These are phyloP conservation scores for Mnemiopsis leidyi DNA, from an alignment of 37 sponge, comb jelly and placozoan species.

Conservation along the genomic window DNA sequence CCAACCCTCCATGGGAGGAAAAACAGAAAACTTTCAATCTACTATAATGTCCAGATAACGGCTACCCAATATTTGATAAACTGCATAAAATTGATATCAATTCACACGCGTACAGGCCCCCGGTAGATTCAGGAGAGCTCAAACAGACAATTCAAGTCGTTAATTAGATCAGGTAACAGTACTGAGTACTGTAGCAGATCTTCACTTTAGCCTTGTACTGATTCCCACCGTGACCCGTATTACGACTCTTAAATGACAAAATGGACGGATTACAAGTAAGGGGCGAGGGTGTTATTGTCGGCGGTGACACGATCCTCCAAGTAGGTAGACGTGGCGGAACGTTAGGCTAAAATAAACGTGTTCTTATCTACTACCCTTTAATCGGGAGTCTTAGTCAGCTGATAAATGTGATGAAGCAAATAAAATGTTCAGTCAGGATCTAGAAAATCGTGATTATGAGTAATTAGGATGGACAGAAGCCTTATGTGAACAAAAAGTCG, in stretches of 20 bases:
- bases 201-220: too few relatives aligned
- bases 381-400: neutral
- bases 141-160: neutral
- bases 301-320: too few relatives aligned
- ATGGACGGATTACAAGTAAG: too few relatives aligned
- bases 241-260: neutral
- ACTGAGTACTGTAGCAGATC: neutral
- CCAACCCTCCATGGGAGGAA: neutral
- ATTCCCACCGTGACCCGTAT: too few relatives aligned
- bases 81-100: constrained; percentile 26
- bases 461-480: neutral
- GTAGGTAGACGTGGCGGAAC: neutral
- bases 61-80: neutral
- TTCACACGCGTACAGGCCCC: neutral
- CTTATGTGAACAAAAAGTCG: neutral
- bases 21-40: neutral
- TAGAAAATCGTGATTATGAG: neutral
- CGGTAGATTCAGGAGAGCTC: neutral
- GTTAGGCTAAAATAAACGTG: neutral
- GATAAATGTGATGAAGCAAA: neutral
- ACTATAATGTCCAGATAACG: neutral
- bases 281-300: neutral
- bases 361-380: neutral
- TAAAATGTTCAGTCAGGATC: neutral
- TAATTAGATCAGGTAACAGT: neutral